Conservation (phyloP, 2,797 vertebrate genomes). For the Danio albolineatus region DNA sequence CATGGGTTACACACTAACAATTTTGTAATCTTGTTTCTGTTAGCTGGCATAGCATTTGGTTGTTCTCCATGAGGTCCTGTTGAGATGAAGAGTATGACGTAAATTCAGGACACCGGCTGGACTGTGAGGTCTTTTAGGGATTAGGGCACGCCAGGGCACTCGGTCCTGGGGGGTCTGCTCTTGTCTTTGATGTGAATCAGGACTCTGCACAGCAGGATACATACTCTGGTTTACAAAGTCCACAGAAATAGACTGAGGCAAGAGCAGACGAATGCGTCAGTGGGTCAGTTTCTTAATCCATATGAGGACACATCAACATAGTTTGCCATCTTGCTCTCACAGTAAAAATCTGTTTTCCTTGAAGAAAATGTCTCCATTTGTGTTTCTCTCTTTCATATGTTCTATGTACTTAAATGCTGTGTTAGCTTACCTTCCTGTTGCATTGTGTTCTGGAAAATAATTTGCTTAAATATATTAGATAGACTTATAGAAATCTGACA, state of each 20-base stretch:
- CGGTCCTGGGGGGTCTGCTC: conserved; percentile 30
- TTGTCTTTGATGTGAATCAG: conserved; percentile 62
- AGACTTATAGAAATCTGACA: no score
- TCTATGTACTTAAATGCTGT: no score
- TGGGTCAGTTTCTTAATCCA: background rate
- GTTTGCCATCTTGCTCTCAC: background rate
- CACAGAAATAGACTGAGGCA: conserved; percentile 27
- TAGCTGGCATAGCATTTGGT: conserved; percentile 6
- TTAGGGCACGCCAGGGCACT: conserved; percentile 43
- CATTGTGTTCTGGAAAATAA: no score
- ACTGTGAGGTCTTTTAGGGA: conserved; percentile 54
- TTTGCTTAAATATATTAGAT: no score
- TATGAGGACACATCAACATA: background rate
- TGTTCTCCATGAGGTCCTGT: conserved; percentile 25
- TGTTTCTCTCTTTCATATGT: no score
- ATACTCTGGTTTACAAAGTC: conserved; percentile 50
- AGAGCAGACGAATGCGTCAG: conserved; percentile 5
- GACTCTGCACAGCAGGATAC: conserved; percentile 54
- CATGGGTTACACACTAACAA: background rate
- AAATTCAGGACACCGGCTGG: conserved; percentile 30
- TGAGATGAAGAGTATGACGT: conserved; percentile 13
- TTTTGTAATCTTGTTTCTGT: background rate
- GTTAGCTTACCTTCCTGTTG: no score
- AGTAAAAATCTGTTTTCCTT: background rate
- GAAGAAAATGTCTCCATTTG: no score